Evolutionary conservation across 2,113 vertebrate genomes (phyloP), one percentile per base, ranked within the genome.

Genomic region (Lathamus discolor): DNA sequence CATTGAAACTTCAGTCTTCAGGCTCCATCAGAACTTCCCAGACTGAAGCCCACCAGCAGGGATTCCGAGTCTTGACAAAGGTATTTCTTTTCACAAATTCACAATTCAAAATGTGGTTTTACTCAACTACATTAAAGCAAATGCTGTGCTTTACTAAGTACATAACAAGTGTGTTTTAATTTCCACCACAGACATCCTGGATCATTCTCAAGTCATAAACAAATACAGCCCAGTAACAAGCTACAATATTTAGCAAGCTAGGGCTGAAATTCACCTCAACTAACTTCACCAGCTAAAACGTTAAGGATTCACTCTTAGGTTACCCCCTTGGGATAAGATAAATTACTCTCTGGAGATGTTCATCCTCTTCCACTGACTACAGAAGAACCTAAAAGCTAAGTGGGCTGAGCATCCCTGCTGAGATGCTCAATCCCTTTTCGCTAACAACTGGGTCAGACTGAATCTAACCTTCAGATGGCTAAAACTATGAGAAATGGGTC

Each of bases 31-130:
- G 44, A 88, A 73, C 7, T 73, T 86, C 17, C 33, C 27, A 90
- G 59, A 39, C 2, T 0, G 3, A 10, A 64, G 46, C 5, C 23
- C 19, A 51, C 9, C 25, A 12, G 2, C 4, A 2, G 6, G 7
- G 11, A 92, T 46, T 33, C 18, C 8, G 46, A 85, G 46, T 18
- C 9, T 63, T 78, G 12, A 63, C 43, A 70, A 41, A 89, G 8
- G 10, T 37, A 48, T 67, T 93, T 70, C 9, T 75, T 82, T 85
- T 68, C 24, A 83, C 10, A 33, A 68, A 70, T 64, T 73, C 44
- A 83, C 72, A 43, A 27, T 33, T 75, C 19, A 51, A 91, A 82
- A 57, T 39, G 11, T 41, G 64, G 10, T 14, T 52, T 89, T 69
- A 29, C 20, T 83, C 49, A 62, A 13, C 3, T 4, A 48, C 4